phyloP scores from a whole-genome alignment of 2,888 invertebrate species.

The Aproaerema taeniolella region DNA sequence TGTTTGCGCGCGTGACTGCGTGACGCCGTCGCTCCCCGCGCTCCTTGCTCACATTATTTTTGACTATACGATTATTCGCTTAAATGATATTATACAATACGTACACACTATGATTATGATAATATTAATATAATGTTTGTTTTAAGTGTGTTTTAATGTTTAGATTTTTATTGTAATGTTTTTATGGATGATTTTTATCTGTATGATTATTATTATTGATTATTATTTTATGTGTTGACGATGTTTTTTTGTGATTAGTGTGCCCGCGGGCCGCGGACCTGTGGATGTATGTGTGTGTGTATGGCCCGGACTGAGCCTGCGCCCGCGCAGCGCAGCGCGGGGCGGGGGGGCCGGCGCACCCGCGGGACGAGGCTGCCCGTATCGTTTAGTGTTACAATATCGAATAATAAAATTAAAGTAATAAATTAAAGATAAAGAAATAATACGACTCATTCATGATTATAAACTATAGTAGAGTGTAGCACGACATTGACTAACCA shows the following conservation, averaged over 20 bases:
- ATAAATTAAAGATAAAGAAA: conserved; percentile 65
- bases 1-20: conserved; percentile 18
- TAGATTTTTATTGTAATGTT: conserved; percentile 79
- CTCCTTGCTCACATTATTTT: conserved; percentile 72
- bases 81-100: conserved; percentile 76
- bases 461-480: conserved; percentile 73
- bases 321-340: conserved; percentile 3
- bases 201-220: conserved; percentile 77
- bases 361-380: conserved; percentile 66
- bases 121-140: conserved; percentile 78
- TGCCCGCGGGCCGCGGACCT: conserved; percentile 33
- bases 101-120: conserved; percentile 76
- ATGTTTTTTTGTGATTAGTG: conserved; percentile 76
- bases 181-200: conserved; percentile 78
- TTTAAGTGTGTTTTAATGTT: conserved; percentile 78
- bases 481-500: conserved; percentile 75
- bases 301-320: conserved; percentile 6
- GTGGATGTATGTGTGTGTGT: too few species aligned
- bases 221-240: conserved; percentile 77
- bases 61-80: conserved; percentile 76
- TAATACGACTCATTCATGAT: conserved; percentile 74
- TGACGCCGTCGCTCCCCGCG: conserved; percentile 46
- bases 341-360: conserved; percentile 16
- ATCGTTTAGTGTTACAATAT: conserved; percentile 66
- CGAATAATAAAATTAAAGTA: conserved; percentile 69